Evolutionary conservation across 2,113 vertebrate genomes (phyloP), one percentile per base, ranked within the genome.

Genomic region (Gorsachius goisagi): DNA sequence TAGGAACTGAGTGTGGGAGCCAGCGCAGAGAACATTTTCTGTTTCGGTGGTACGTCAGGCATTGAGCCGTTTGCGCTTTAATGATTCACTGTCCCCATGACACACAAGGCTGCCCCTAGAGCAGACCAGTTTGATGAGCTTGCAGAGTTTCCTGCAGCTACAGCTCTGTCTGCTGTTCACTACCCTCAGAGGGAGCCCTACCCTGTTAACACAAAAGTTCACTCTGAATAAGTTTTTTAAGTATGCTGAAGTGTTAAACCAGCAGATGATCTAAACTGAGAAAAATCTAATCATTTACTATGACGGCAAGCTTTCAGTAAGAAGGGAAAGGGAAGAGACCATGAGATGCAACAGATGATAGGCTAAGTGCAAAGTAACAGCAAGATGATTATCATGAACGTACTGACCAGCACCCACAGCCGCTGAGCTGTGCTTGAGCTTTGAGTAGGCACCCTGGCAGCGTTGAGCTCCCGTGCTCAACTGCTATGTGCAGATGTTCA

Each of bases 81-180:
- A n/a, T 69, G 90, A 88, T 89, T 94, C 96, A 49, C 30, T 5
- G 64, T 37, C 72, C 56, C 85, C 56, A 4, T 63, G 95, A 93
- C 88, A 94, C 78, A 53, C 27, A 74, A 74, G 87, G 37, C 58
- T 0, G 8, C 44, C 49, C 49, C 77, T 26, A 32, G 44, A 15
- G 60, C 67, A 90, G 94, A 94, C 92, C 91, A 94, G 94, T 88
- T 85, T 32, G 87, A 87, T 82, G 77, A 96, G 93, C 93, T 73
- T 2, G 15, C 84, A 76, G 78, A 86, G 96, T 78, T 92, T 94
- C 90, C 96, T 94, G 89, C 88, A 90, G 35, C 72, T 76, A 52
- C 68, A 60, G 63, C 67, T 85, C 87, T 83, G 77, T 24, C 89
- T 75, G 64, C 67, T 78, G 30, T 1, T 87, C 26, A 4, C 73